These are phyloP conservation scores for Psittacula cyanocephala DNA, from an alignment of 2,113 vertebrate species.

Conservation along the genomic window DNA sequence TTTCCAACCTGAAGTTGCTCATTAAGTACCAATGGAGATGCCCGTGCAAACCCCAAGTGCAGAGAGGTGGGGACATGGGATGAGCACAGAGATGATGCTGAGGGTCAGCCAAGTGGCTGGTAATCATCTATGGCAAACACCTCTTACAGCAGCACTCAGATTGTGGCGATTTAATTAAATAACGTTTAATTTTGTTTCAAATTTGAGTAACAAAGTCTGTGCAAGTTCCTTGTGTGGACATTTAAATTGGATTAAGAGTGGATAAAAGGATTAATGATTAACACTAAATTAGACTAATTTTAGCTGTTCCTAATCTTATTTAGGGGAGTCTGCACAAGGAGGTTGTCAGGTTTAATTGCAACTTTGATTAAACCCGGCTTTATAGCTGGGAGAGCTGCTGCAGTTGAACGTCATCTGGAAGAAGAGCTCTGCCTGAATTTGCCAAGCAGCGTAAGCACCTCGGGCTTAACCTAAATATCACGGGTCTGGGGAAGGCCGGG, in stretches of 20 bases:
- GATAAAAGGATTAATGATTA: constrained; percentile 51
- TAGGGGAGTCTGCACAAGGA: background rate
- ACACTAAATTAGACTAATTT: constrained; percentile 61
- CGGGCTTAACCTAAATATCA: background rate
- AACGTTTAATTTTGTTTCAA: background rate
- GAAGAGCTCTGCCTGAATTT: background rate
- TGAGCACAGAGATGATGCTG: background rate
- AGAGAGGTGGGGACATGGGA: background rate
- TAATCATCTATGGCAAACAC: background rate
- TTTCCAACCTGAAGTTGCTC: background rate
- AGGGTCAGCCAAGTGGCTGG: background rate
- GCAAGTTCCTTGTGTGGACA: background rate
- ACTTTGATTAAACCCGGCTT: constrained; percentile 23
- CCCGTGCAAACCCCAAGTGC: background rate
- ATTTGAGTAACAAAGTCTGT: background rate
- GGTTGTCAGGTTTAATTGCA: constrained; percentile 29
- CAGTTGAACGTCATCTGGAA: background rate
- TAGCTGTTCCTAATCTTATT: constrained; percentile 45
- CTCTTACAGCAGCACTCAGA: background rate
- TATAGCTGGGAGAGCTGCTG: background rate
- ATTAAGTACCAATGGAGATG: background rate
- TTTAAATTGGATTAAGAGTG: constrained; percentile 44
- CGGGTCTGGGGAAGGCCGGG: rapidly evolving
- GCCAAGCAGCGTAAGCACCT: background rate
- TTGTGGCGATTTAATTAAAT: background rate